A percentile compares a stretch with the other conserved stretches of the same genome.
Evolutionary conservation across 92 coral and sea anemone species (phyloP).

Genomic region (Actinostola sp.): DNA sequence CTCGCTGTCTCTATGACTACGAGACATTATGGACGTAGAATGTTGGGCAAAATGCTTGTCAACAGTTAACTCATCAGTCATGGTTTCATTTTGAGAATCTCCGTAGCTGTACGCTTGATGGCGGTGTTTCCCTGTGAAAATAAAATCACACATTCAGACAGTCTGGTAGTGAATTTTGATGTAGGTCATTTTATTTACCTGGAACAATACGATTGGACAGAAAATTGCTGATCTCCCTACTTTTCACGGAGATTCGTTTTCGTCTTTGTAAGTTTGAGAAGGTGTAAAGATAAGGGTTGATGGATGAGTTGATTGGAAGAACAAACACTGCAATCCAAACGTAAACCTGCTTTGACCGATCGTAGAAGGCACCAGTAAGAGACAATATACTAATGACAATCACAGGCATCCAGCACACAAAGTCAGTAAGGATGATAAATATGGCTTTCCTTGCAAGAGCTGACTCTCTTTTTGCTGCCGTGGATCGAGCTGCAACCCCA

Average conservation of each 20-base stretch:
- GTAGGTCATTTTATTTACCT: too few species aligned
- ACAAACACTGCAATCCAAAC: conserved; percentile 74
- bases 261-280: too few species aligned
- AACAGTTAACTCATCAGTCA: too few species aligned
- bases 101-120: background rate
- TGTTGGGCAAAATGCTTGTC: conserved; percentile 11
- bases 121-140: conserved; percentile 2
- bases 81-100: background rate
- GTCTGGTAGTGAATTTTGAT: too few species aligned
- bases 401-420: conserved; percentile 78
- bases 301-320: conserved; percentile 63
- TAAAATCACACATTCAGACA: too few species aligned
- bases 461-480: conserved; percentile 60
- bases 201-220: too few species aligned
- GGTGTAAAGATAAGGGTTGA: conserved; percentile 66
- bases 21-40: background rate
- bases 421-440: conserved; percentile 68
- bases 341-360: conserved; percentile 58
- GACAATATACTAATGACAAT: conserved; percentile 60
- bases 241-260: too few species aligned
- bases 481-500: conserved; percentile 52
- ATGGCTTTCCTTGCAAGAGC: conserved; percentile 64
- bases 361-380: conserved; percentile 53
- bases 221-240: too few species aligned
- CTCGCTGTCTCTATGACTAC: background rate